These are phyloP conservation scores for Cyanocitta stelleri DNA, from an alignment of 2,113 vertebrate species.

Conservation along the genomic window DNA sequence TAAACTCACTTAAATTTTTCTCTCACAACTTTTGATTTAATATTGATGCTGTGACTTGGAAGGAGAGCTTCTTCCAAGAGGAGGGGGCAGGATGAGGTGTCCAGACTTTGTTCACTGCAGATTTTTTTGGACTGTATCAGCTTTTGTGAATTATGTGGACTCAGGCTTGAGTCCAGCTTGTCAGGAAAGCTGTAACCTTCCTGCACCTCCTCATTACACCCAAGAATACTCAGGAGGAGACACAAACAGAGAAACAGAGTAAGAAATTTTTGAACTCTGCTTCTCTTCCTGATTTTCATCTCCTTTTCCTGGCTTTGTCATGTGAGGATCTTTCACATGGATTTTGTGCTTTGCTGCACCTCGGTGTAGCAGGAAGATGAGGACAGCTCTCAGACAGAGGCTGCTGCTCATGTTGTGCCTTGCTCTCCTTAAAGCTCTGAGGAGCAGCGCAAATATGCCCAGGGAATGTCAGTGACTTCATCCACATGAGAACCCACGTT, in stretches of 20 bases:
- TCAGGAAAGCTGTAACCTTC: not conserved
- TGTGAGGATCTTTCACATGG: not conserved
- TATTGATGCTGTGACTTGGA: not conserved
- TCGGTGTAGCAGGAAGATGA: not conserved
- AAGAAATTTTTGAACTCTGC: not conserved
- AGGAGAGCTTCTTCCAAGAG: not conserved
- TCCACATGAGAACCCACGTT: not conserved
- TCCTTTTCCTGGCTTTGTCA: not conserved
- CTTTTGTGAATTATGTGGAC: not conserved
- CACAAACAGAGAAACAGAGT: not conserved
- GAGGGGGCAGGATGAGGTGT: not conserved
- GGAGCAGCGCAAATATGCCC: not conserved
- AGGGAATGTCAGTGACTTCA: not conserved
- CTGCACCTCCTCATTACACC: not conserved
- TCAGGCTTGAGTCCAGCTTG: not conserved
- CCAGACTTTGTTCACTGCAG: not conserved
- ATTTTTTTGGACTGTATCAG: not conserved
- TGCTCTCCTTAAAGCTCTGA: not conserved
- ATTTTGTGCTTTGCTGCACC: not conserved
- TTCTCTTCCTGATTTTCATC: not conserved
- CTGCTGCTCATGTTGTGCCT: not conserved
- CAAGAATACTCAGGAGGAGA: not conserved
- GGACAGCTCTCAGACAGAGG: not conserved
- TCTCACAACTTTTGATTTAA: not conserved
- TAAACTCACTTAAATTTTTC: not conserved